Evolutionary conservation across 2,797 vertebrate genomes (phyloP), one percentile per base, ranked within the genome.

Genomic region (Neosalanx taihuensis): DNA sequence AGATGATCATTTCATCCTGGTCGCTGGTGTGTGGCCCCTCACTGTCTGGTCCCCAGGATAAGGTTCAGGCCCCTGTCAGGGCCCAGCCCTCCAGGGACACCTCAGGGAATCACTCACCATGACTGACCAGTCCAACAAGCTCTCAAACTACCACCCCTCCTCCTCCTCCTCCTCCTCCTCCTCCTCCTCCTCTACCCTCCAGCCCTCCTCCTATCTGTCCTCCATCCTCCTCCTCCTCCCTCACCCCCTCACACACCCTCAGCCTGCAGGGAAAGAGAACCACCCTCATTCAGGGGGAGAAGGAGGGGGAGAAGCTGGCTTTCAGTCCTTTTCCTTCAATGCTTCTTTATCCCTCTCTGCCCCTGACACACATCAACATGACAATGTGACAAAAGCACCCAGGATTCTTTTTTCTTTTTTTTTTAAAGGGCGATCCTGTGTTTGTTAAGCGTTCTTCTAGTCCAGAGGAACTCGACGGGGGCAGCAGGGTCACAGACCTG

Each of bases 341-440:
- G 76, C 84, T 71, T 83, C 86, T 91, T 90, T 91, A 84, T 86
- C 41, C 75, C 72, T 41, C 80, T 86, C 80, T 86, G 85, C 86
- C 86, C 83, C 81, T 79, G 85, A 86, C 87, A 86, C 83, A 92
- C 83, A 92, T 92, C 88, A 91, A 86, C 91, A 92, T 93, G 87
- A 93, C 91, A 93, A 93, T 92, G 88, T 86, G 86, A 90, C 90
- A 90, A 88, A 91, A 91, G 86, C 80, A 80, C 86, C 79, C 61
- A 84, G 64, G 75, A 82, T 1, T 26, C 1, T 26, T 26, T 82
- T 86, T 87, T 84, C 23, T 26, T 26, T 26, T 26, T 82, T 86
- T 87, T 84, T 46, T 82, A 87, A 89, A 83, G 81, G 83, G 81
- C 89, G 89, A 90, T 91, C 88, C 89, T 91, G 91, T 90, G 90